Evolutionary conservation across 2,888 invertebrate species (phyloP).

Genomic region (Phymatocera aterrima): DNA sequence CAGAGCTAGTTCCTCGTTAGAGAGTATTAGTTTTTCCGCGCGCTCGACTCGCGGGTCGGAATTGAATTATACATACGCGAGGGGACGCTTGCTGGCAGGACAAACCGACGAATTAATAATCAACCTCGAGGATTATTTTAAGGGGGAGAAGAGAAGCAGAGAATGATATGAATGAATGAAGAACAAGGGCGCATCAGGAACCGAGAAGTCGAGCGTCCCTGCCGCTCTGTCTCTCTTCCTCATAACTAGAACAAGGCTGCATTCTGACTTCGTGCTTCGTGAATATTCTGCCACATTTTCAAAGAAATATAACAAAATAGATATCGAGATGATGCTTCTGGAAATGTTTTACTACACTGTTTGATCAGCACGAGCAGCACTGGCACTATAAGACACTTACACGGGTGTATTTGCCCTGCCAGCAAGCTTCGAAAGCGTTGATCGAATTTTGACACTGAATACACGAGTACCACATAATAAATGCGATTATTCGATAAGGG

Average conservation of each 20-base stretch:
- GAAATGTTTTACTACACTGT: too few species aligned
- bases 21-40: not conserved
- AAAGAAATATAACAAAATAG: too few species aligned
- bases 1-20: too few species aligned
- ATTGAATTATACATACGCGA: not conserved
- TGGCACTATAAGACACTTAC: too few species aligned
- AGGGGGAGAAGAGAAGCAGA: not conserved
- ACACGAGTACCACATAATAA: not conserved
- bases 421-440: not conserved
- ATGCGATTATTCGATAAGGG: not conserved
- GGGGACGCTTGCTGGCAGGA: not conserved
- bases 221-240: not conserved
- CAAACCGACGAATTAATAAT: not conserved
- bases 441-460: not conserved
- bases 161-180: too few species aligned
- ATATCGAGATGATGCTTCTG: too few species aligned
- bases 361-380: too few species aligned
- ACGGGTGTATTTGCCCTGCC: not conserved
- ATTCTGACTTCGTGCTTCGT: not conserved
- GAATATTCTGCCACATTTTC: not conserved
- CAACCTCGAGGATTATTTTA: not conserved
- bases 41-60: not conserved
- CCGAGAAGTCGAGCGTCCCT: not conserved
- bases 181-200: not conserved
- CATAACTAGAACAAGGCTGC: constrained; percentile 17